Conservation (phyloP, 2,888 invertebrate species). For the Cryptus armator region DNA sequence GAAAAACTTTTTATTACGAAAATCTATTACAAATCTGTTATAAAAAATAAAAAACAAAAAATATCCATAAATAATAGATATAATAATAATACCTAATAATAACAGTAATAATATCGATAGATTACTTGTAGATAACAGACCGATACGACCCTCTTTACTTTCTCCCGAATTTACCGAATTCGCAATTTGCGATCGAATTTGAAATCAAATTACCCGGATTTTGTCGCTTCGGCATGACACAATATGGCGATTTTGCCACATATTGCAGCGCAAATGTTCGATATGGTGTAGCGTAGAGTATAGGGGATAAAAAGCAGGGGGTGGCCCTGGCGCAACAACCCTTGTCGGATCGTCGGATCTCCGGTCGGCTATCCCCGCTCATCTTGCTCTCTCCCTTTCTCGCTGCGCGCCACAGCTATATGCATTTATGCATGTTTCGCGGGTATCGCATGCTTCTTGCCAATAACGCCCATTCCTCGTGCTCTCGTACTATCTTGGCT, state of each 20-base stretch:
- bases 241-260: constrained; percentile 17
- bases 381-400: constrained; percentile 71
- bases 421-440: constrained; percentile 83
- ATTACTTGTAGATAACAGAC: no score
- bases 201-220: constrained; percentile 32
- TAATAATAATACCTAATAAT: no score
- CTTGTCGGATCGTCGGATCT: constrained; percentile 80
- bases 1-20: no score
- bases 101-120: no score
- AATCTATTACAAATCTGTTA: no score
- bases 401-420: constrained; percentile 71
- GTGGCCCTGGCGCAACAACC: constrained; percentile 64
- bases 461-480: constrained; percentile 80
- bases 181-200: not conserved
- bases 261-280: constrained; percentile 25
- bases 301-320: constrained; percentile 40
- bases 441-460: constrained; percentile 83
- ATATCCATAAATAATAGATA: no score
- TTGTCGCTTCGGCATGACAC: not conserved
- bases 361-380: constrained; percentile 77
- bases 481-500: constrained; percentile 62
- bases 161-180: not conserved
- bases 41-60: no score
- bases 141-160: no score
- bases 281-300: constrained; percentile 5